Evolutionary conservation across 2,888 invertebrate genomes (phyloP), one percentile per base, ranked within the genome.

Genomic region (Clivina fossor): DNA sequence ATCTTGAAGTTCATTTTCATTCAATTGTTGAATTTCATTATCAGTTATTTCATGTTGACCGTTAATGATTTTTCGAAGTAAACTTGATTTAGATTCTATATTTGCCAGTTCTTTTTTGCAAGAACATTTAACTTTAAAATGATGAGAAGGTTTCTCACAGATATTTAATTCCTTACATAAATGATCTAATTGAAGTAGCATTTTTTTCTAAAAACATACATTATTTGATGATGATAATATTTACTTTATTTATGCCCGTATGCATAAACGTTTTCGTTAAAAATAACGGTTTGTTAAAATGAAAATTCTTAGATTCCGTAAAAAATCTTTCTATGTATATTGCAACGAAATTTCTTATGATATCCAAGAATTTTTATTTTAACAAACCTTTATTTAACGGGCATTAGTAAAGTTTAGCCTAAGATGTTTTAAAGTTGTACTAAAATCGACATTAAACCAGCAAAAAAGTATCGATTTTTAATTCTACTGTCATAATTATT

Each of bases 131-230:
- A n/a, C n/a, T n/a, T 20, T 4, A 19, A 8, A 9, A 66, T 67
- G n/a, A 71, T 68, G 18, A 68, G 43, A 43, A 24, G 2, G 13
- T 13, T 44, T 53, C 30, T 55, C 40, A 64, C 67, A 63, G 24
- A 76, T 67, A 46, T 74, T 74, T 46, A 78, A 63, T 51, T 75
- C 73, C 41, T 68, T 66, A 59, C 74, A 71, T 19, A 78, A 63
- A 47, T 72, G 71, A 37, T 74, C 68, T 15, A 78, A 69, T 65
- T 76, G 74, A 20, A 69, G 65, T 3, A 70, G 58, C 76, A 78
- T 76, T 67, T 69, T 73, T 43, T 70, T 68, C 77, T 78, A 62
- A 32, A 61, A 60, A 58, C 51, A 40, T 40, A 40, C 11, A n/a
- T 33, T n/a, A 40, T 40, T 18, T 40, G n/a, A 8, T 18, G 5